Conservation (phyloP, 2,113 vertebrate species). For the Phylloscopus whistleri region DNA sequence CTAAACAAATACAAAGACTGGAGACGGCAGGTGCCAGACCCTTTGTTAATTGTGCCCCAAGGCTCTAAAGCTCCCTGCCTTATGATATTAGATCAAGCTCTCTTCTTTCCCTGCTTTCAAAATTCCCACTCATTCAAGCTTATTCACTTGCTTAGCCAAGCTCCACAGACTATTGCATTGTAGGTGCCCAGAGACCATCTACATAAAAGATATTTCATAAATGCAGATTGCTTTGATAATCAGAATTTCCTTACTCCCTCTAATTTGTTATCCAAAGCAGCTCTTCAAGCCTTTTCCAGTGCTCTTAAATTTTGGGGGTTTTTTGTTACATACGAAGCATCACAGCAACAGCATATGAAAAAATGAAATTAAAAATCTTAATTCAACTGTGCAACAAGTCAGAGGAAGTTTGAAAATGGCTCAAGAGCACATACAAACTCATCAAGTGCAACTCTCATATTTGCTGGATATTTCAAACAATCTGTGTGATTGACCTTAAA, state of each 20-base stretch:
- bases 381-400: background rate
- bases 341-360: background rate
- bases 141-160: background rate
- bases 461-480: background rate
- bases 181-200: background rate
- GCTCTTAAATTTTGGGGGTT: rapidly evolving
- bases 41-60: slow-evolving; percentile 34
- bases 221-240: background rate
- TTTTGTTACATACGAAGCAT: background rate
- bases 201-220: background rate
- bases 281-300: background rate
- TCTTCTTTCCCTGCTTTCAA: background rate
- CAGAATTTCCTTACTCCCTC: background rate
- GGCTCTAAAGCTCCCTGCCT: slow-evolving; percentile 21
- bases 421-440: background rate
- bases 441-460: background rate
- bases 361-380: background rate
- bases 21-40: slow-evolving; percentile 11
- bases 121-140: background rate
- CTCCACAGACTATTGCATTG: background rate
- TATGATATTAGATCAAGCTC: slow-evolving; percentile 23
- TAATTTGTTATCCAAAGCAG: background rate
- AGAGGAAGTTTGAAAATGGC: background rate
- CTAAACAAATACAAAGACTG: background rate
- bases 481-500: background rate